Conservation (phyloP, 1,140 invertebrate genomes). For the Cydia pomonella region DNA sequence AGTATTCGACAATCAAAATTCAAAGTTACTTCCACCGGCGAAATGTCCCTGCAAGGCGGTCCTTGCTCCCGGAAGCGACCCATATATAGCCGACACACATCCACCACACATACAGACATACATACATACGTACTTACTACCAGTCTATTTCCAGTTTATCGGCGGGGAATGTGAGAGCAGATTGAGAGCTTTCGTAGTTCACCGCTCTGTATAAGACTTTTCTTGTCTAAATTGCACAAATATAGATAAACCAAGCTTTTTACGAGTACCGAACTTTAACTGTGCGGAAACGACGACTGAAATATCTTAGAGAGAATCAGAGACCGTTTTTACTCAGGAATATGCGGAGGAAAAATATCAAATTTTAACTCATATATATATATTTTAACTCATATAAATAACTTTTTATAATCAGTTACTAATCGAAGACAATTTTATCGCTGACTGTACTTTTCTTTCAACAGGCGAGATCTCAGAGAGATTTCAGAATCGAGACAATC, state of each 20-base stretch:
- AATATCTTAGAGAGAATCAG: too few relatives aligned
- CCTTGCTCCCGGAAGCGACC: slow-evolving; percentile 44
- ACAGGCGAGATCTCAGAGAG: too few relatives aligned
- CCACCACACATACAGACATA: not conserved
- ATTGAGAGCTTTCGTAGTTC: slow-evolving; percentile 5
- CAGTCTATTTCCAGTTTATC: slow-evolving; percentile 13
- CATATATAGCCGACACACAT: slow-evolving; percentile 35
- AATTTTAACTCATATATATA: too few relatives aligned
- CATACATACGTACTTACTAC: not conserved
- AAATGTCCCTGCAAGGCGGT: slow-evolving; percentile 39
- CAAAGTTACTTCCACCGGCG: slow-evolving; percentile 1
- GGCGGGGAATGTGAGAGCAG: not conserved
- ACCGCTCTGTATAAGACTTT: not conserved
- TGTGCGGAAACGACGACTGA: too few relatives aligned
- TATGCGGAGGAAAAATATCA: too few relatives aligned
- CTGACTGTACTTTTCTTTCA: too few relatives aligned
- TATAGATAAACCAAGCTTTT: not conserved
- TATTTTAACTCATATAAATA: too few relatives aligned
- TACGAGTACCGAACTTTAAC: too few relatives aligned
- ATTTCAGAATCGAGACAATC: too few relatives aligned
- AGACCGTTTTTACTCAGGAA: too few relatives aligned
- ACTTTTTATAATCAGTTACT: too few relatives aligned
- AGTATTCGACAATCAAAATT: slow-evolving; percentile 14
- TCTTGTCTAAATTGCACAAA: not conserved
- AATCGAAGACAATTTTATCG: too few relatives aligned